Evolutionary conservation across 2,888 invertebrate genomes (phyloP).

Genomic region (Cataglyphis altisquamis): DNA sequence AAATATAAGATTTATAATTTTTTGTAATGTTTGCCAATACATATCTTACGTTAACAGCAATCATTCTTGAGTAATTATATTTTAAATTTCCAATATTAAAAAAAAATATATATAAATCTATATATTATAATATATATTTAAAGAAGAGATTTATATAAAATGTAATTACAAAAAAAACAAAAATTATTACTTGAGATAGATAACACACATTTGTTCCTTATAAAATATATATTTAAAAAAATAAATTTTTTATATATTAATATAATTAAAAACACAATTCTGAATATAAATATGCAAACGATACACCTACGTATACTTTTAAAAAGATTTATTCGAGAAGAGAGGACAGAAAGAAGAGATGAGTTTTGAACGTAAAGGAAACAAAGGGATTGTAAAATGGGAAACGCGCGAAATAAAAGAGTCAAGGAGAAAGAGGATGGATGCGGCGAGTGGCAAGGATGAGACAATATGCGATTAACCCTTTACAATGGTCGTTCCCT

Average conservation of each 20-base stretch:
- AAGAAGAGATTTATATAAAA: not conserved
- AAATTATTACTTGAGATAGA: not conserved
- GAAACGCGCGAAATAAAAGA: constrained; percentile 1
- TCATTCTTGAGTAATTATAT: not conserved
- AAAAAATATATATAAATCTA: not conserved
- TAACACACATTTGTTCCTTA: not conserved
- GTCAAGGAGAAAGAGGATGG: not conserved
- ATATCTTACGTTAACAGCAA: not conserved
- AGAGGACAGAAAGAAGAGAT: not conserved
- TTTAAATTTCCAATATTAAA: not conserved
- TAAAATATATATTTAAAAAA: not conserved
- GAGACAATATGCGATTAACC: constrained; percentile 44
- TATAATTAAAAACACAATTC: constrained; percentile 16
- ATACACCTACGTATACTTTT: not conserved
- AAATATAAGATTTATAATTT: not conserved
- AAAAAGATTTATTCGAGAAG: constrained; percentile 30
- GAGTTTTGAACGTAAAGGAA: constrained; percentile 4
- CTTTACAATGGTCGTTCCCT: constrained; percentile 14
- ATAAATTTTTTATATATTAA: not conserved
- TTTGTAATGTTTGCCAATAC: not conserved
- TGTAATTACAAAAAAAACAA: not conserved
- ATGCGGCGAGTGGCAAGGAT: not conserved
- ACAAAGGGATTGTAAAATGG: constrained; percentile 43
- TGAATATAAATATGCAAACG: not conserved
- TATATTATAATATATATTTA: not conserved